Conservation (phyloP, 2,113 vertebrate genomes). For the Notothenia coriiceps region DNA sequence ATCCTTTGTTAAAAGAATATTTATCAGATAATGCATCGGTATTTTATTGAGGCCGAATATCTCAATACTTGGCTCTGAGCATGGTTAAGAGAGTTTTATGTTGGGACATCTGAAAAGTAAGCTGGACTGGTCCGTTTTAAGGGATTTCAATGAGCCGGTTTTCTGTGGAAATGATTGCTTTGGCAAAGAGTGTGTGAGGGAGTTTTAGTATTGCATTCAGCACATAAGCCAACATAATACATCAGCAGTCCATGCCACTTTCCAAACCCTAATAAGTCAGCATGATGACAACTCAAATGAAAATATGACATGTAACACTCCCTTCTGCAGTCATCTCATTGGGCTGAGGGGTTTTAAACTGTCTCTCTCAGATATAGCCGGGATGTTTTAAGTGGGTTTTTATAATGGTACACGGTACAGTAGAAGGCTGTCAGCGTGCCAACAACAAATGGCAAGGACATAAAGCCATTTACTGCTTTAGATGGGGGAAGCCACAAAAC, state of each 20-base stretch:
- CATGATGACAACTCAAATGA: constrained; percentile 46
- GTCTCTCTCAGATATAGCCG: background rate
- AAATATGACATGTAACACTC: constrained; percentile 25
- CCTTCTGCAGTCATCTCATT: constrained; percentile 3
- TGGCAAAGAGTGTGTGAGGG: constrained; percentile 44
- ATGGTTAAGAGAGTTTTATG: constrained; percentile 28
- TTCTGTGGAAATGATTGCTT: constrained; percentile 55
- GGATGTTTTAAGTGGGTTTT: too few species aligned
- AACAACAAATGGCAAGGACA: too few species aligned
- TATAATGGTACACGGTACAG: too few species aligned
- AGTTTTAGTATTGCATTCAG: constrained; percentile 58
- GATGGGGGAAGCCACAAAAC: too few species aligned
- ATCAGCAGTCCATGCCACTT: constrained; percentile 52
- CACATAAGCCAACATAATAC: constrained; percentile 57
- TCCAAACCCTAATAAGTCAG: constrained; percentile 38
- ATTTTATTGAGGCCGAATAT: constrained; percentile 29
- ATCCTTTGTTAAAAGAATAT: constrained; percentile 18
- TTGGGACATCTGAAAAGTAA: constrained; percentile 51
- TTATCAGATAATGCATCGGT: constrained; percentile 45
- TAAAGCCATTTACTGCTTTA: too few species aligned
- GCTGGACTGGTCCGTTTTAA: constrained; percentile 49
- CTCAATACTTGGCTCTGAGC: constrained; percentile 7
- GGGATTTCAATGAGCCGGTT: constrained; percentile 63
- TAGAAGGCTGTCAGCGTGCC: too few species aligned
- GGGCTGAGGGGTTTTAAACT: background rate